Base-by-base conservation (phyloP, 2,797 vertebrate species). In the Clarias laeviceps region DNA sequence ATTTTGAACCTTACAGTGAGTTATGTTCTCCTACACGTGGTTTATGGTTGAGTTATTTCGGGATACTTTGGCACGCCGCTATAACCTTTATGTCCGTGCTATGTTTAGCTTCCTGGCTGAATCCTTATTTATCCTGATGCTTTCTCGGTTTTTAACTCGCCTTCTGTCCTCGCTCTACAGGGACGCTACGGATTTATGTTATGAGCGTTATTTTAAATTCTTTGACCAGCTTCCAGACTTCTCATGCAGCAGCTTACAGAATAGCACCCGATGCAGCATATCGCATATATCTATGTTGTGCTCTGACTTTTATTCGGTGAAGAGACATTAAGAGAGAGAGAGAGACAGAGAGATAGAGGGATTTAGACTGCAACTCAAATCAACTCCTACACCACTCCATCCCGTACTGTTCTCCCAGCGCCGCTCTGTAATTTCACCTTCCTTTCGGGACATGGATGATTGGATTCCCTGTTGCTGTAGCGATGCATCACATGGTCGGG, bases 401-500 rank as follows among this genome's bases (percentile, higher is more conserved):
- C 29, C 45, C 29, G 64, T 32, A 40, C 24, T 62, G 64, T 82
- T 76, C 45, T 82, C 24, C 45, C n/a, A 6, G 9, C 17, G n/a
- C 78, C 12, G 2, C 29, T 79, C 80, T 83, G 72, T 68, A 82
- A 94, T 92, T 95, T 95, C 94, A 92, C 89, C 95, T 93, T 96
- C 95, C 95, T 96, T 97, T 96, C 96, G 94, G 94, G 85, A 94
- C 94, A 90, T 86, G 93, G 96, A 96, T 93, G 95, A 95, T 96
- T 96, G 95, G 96, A 97, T 96, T 96, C 96, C 95, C 93, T 92
- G 97, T 96, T 97, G 88, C 97, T 94, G 98, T 99, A 95, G 97
- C 90, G 97, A 98, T 97, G 91, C 92, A 96, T 95, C 97, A 98
- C 98, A 97, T 98, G 97, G 98, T 96, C 95, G 96, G 95, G 96